Evolutionary conservation across 2,113 vertebrate species (phyloP), one percentile per base, ranked within the genome.

Genomic region (Microcebus tavaratra): DNA sequence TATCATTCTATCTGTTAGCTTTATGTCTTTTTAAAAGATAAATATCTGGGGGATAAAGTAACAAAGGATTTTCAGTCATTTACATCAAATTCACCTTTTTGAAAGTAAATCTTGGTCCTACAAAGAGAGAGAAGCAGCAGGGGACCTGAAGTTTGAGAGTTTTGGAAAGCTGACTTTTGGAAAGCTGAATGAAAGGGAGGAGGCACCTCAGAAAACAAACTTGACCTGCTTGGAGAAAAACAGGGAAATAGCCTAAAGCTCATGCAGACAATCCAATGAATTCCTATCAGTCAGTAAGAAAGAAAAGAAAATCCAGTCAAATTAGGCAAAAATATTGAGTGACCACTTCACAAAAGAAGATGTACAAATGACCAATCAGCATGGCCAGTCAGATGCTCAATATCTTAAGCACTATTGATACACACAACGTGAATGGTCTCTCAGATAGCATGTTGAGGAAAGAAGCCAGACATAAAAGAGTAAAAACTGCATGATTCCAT

Each of bases 11-110:
- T 76, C 45, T 72, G 3, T 57, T 90, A 21, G 18, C 36, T 34
- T 96, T 61, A 39, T 82, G 67, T 90, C 20, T n/a, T 93, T 93
- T 81, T 42, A n/a, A 88, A 90, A 83, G 23, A 75, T 53, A 83
- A 63, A 79, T 89, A 73, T 29, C 15, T 31, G 65, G 34, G 6
- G 36, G 7, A 29, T 73, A 84, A 68, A 48, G n/a, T 79, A 92
- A 17, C 6, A 61, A 82, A 90, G 5, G 5, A 34, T 85, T 92
- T 55, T 89, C 34, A 85, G 34, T 72, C 11, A 48, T 34, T 80
- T 65, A 82, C 18, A 50, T 59, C 39, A 39, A 55, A 61, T 50
- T 95, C 23, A 8, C 31, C 75, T 61, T 88, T 76, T 31, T 65
- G 72, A 20, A 48, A 82, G 18, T 48, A 86, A 75, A 67, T 79